Conservation (phyloP, 2,888 invertebrate species). For the Pandemis corylana region DNA sequence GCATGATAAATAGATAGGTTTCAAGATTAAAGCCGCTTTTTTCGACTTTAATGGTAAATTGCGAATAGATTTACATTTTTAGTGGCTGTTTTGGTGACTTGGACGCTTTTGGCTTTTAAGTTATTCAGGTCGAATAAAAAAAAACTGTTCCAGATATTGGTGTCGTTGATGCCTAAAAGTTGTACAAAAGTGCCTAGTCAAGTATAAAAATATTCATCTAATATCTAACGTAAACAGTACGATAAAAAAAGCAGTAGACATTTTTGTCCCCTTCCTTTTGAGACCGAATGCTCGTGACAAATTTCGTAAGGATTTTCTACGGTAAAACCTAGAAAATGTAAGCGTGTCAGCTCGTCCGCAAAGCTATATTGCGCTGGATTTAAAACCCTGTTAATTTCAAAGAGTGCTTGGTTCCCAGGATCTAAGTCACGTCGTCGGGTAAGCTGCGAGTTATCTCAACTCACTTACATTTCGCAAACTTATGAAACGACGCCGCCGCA, state of each 20-base stretch:
- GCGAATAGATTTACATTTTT: constrained; percentile 31
- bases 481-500: constrained; percentile 32
- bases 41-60: constrained; percentile 18
- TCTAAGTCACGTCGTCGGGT: constrained; percentile 38
- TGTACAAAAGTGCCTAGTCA: background rate
- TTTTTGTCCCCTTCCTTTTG: background rate
- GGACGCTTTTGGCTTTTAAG: constrained; percentile 5
- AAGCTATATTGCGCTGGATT: constrained; percentile 27
- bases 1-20: constrained; percentile 40
- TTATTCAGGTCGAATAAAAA: background rate
- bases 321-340: background rate
- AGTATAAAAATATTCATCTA: background rate
- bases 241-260: no score
- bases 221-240: background rate
- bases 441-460: constrained; percentile 41
- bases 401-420: constrained; percentile 22
- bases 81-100: constrained; percentile 10
- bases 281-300: background rate
- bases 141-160: no score
- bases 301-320: background rate
- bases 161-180: background rate
- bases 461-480: constrained; percentile 38
- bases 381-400: constrained; percentile 41
- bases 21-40: constrained; percentile 24
- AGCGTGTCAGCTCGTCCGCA: constrained; percentile 11